Conservation (phyloP, 2,888 invertebrate genomes). For the Leptinotarsa juncta region DNA sequence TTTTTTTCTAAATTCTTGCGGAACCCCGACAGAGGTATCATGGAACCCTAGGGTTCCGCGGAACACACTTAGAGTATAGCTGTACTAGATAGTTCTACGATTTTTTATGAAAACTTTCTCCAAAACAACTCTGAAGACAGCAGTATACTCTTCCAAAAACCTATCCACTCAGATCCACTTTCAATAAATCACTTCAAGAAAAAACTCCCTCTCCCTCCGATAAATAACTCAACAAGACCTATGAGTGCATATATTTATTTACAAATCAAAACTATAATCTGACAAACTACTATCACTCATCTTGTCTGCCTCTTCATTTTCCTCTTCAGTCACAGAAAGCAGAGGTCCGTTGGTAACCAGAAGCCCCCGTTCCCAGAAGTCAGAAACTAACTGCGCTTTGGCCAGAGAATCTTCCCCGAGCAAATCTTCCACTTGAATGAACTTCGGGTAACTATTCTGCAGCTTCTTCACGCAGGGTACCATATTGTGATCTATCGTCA, state of each 20-base stretch:
- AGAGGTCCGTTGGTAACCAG: constrained; percentile 74
- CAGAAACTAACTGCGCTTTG: constrained; percentile 77
- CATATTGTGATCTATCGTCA: constrained; percentile 78
- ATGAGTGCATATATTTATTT: background rate
- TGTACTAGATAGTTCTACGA: no score
- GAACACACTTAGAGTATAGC: no score
- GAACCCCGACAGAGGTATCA: no score
- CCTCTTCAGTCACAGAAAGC: constrained; percentile 40
- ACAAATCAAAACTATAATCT: background rate
- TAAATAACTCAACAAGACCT: background rate
- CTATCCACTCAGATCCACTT: background rate
- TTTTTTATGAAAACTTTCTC: no score
- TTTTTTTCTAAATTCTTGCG: no score
- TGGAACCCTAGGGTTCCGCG: no score
- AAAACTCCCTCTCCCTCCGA: background rate
- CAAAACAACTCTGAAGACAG: no score
- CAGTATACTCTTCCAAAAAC: no score
- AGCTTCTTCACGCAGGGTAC: constrained; percentile 79
- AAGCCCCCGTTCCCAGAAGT: constrained; percentile 86
- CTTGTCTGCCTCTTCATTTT: constrained; percentile 31
- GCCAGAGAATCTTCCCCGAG: constrained; percentile 74
- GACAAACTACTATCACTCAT: constrained; percentile 6
- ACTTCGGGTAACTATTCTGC: constrained; percentile 82
- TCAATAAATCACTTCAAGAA: background rate
- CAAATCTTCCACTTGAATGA: constrained; percentile 77